These are phyloP conservation scores for Tinamus guttatus DNA, from an alignment of 2,113 vertebrate genomes.

Conservation along the genomic window DNA sequence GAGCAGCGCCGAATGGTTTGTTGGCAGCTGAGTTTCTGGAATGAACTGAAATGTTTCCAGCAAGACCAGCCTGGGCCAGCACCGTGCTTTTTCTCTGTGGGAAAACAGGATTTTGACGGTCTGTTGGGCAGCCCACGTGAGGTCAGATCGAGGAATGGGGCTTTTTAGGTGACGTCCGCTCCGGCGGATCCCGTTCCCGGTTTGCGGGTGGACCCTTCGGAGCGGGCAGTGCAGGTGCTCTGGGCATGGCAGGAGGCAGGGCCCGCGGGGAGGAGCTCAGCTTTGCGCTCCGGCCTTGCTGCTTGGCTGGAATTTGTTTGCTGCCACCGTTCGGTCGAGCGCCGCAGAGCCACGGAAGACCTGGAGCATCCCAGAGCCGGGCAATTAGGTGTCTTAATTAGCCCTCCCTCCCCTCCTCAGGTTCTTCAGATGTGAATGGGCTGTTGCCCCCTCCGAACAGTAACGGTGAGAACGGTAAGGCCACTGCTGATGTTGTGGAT, in stretches of 20 bases:
- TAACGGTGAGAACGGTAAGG: constrained; percentile 87
- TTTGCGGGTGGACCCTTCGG: too few relatives aligned
- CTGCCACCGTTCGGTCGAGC: not conserved
- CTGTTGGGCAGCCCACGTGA: rapidly evolving
- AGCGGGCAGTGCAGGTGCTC: not conserved
- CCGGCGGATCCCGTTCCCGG: rapidly evolving
- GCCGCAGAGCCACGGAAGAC: rapidly evolving
- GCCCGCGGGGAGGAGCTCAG: too few relatives aligned
- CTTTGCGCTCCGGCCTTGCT: too few relatives aligned
- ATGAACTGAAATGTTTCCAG: rapidly evolving
- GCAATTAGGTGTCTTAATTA: rapidly evolving
- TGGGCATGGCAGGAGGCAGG: not conserved
- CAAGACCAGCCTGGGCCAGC: rapidly evolving
- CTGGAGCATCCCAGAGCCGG: rapidly evolving
- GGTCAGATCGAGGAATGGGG: rapidly evolving
- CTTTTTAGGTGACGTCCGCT: rapidly evolving
- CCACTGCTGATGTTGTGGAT: constrained; percentile 89
- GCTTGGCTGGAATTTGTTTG: not conserved
- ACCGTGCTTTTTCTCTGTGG: not conserved
- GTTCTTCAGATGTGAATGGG: constrained; percentile 87
- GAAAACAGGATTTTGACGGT: not conserved
- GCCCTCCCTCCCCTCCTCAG: constrained; percentile 49
- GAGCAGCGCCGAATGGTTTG: rapidly evolving
- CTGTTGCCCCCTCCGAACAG: constrained; percentile 84
- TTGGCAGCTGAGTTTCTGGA: rapidly evolving